These are phyloP conservation scores for Acanthurus lineatus DNA, from an alignment of 2,797 vertebrate genomes.

Conservation along the genomic window DNA sequence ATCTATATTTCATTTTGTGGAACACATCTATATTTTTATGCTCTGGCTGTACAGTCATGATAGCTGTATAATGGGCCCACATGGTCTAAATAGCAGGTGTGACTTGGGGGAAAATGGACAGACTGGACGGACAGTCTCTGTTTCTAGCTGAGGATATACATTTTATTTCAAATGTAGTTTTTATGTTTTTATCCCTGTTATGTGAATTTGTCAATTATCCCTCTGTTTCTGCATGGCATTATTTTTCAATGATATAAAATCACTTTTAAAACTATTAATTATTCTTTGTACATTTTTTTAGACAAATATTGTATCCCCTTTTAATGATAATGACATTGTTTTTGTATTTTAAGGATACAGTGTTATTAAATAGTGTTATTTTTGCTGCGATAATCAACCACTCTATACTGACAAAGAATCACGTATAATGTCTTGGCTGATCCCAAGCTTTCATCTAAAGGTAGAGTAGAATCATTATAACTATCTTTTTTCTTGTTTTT, in stretches of 20 bases:
- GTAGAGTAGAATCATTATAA: too few relatives aligned
- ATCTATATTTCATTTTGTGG: conserved; percentile 21
- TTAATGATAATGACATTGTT: background rate
- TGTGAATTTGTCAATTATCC: background rate
- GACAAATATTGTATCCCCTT: background rate
- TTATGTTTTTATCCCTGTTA: background rate
- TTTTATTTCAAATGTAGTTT: conserved; percentile 1
- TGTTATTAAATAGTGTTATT: background rate
- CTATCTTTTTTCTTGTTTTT: too few relatives aligned
- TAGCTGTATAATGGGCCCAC: too few relatives aligned
- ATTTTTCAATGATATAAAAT: background rate
- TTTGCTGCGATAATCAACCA: too few relatives aligned
- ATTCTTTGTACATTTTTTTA: background rate
- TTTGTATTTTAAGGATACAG: background rate
- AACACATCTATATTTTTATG: conserved; percentile 1
- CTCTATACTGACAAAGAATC: too few relatives aligned
- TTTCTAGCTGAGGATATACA: background rate
- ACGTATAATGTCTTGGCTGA: too few relatives aligned
- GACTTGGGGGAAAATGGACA: background rate
- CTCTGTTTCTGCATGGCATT: background rate
- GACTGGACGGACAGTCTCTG: background rate
- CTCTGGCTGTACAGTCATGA: background rate
- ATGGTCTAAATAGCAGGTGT: conserved; percentile 12
- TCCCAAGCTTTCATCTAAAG: too few relatives aligned
- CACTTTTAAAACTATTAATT: background rate